Base-by-base conservation (phyloP, 2,888 invertebrate species). In the Lamellibrachia satsuma region DNA sequence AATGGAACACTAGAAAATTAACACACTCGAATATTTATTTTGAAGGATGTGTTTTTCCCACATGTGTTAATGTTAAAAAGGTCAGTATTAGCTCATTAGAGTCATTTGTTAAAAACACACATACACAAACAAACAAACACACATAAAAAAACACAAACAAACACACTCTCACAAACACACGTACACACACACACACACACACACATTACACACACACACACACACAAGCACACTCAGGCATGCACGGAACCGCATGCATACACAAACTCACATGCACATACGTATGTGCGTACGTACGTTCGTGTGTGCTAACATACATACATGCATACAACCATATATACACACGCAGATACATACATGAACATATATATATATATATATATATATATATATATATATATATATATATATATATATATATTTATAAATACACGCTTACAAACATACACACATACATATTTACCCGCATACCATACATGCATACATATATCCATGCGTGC, bases 381-480 rank as follows among this genome's bases (percentile, higher is more conserved):
- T n/a, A n/a, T n/a, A n/a, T n/a, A n/a, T n/a, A n/a, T n/a, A n/a
- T n/a, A n/a, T n/a, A n/a, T n/a, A n/a, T n/a, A n/a, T n/a, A n/a
- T n/a, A n/a, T n/a, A n/a, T n/a, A n/a, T n/a, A n/a, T n/a, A n/a
- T n/a, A n/a, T n/a, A n/a, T n/a, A n/a, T n/a, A n/a, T n/a, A n/a
- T n/a, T n/a, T n/a, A n/a, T n/a, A n/a, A 15, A 90, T 90, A 90
- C 90, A 90, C 90, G n/a, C 90, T 22, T 39, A 39, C 39, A 39
- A 39, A 39, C 39, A 39, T 39, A 39, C 39, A 39, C 39, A 39
- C 39, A 39, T 39, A 39, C 39, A 39, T 90, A 90, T n/a, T 1
- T 90, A 90, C 90, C 15, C n/a, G n/a, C 90, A 90, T 90, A 90
- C 90, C 90, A 90, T 90, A 90, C 90, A 90, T 90, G n/a, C 90